phyloP scores from a whole-genome alignment of 2,888 invertebrate species.

The Pseudococcus longispinus region DNA sequence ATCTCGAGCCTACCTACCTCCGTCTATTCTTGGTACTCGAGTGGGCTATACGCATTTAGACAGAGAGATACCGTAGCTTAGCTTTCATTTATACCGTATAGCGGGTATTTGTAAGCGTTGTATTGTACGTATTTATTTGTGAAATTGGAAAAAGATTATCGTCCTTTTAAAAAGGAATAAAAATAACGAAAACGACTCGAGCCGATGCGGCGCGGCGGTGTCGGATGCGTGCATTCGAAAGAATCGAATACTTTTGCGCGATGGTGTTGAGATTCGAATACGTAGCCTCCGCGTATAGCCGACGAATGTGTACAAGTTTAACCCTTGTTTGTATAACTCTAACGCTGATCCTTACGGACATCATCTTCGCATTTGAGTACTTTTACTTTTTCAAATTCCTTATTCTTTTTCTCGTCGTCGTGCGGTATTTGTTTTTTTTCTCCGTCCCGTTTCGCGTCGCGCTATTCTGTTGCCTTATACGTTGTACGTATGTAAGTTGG shows the following conservation, averaged over 20 bases:
- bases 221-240: slow-evolving; percentile 15
- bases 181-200: background rate
- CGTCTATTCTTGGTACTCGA: background rate
- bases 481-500: no score
- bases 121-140: background rate
- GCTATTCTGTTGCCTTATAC: no score
- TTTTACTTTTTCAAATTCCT: slow-evolving; percentile 43
- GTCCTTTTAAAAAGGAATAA: slow-evolving; percentile 14
- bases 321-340: slow-evolving; percentile 52
- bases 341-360: slow-evolving; percentile 42
- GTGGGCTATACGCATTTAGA: background rate
- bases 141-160: slow-evolving; percentile 8
- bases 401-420: background rate
- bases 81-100: no score
- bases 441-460: background rate
- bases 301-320: background rate
- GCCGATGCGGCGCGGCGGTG: background rate
- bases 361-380: slow-evolving; percentile 44
- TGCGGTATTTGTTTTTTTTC: background rate
- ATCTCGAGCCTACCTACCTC: no score
- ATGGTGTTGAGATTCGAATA: background rate
- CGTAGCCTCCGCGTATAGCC: no score
- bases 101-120: background rate
- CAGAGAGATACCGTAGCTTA: no score
- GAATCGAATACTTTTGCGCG: background rate